These are phyloP conservation scores for Cavia porcellus DNA, from an alignment of 2,113 vertebrate species.

Conservation along the genomic window DNA sequence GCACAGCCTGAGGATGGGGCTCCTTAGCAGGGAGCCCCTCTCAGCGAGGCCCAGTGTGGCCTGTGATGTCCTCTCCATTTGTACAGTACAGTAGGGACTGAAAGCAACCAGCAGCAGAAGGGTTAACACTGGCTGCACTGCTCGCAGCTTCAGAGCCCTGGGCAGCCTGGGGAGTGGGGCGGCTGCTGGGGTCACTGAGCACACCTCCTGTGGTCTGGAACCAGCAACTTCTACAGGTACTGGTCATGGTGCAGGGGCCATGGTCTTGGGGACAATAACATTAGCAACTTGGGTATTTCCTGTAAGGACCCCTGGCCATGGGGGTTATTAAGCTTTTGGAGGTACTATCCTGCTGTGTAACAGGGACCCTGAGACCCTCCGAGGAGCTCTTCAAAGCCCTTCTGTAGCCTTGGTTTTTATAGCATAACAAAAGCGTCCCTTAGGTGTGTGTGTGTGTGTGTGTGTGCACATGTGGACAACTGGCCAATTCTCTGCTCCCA, in stretches of 20 bases:
- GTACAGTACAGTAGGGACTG: background rate
- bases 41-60: background rate
- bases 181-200: background rate
- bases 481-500: background rate
- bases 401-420: background rate
- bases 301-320: background rate
- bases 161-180: background rate
- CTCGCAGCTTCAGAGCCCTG: background rate
- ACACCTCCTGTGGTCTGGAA: background rate
- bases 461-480: too few species aligned
- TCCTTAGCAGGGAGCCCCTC: background rate
- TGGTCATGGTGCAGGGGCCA: too few species aligned
- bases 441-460: background rate
- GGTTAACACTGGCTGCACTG: background rate
- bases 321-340: background rate
- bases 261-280: background rate
- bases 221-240: background rate
- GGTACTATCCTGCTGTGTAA: background rate
- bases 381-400: background rate
- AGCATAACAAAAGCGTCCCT: too few species aligned
- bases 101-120: background rate
- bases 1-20: too few species aligned
- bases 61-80: background rate
- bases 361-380: background rate
- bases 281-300: background rate